A percentile compares a stretch with the other conserved stretches of the same genome.
These are phyloP conservation scores for Diuraphis noxia DNA, from an alignment of 1,140 invertebrate species.

Conservation along the genomic window DNA sequence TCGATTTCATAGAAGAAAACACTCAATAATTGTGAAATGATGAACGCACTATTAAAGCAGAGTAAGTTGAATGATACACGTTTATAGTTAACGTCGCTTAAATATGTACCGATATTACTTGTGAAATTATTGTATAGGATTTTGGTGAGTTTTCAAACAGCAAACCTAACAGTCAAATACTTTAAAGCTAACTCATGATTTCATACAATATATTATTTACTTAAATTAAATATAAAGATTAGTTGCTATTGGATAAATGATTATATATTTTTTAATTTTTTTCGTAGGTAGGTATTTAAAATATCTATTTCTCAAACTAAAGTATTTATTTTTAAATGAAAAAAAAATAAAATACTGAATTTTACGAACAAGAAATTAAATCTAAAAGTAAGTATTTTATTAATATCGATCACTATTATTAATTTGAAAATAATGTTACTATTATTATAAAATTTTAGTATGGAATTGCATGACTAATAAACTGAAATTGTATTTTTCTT, in stretches of 20 bases:
- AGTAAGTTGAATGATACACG: neutral
- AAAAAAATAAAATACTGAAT: neutral
- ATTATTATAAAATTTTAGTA: neutral
- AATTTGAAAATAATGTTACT: neutral
- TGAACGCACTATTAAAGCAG: constrained; percentile 13
- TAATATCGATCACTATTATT: neutral
- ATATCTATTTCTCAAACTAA: neutral
- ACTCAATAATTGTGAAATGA: neutral
- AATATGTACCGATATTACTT: neutral
- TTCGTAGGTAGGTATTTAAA: neutral
- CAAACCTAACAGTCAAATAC: neutral
- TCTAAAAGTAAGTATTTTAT: neutral
- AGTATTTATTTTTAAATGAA: neutral
- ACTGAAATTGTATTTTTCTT: neutral
- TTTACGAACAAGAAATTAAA: neutral
- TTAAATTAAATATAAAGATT: no score
- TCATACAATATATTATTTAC: neutral
- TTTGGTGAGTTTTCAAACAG: neutral
- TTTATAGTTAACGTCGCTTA: no score
- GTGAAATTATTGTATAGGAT: neutral
- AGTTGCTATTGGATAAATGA: no score
- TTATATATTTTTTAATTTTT: neutral
- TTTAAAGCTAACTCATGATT: neutral
- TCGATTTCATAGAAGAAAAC: constrained; percentile 25
- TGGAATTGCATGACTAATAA: neutral